These are phyloP conservation scores for Gari tellinella DNA, from an alignment of 2,888 invertebrate species.

Conservation along the genomic window DNA sequence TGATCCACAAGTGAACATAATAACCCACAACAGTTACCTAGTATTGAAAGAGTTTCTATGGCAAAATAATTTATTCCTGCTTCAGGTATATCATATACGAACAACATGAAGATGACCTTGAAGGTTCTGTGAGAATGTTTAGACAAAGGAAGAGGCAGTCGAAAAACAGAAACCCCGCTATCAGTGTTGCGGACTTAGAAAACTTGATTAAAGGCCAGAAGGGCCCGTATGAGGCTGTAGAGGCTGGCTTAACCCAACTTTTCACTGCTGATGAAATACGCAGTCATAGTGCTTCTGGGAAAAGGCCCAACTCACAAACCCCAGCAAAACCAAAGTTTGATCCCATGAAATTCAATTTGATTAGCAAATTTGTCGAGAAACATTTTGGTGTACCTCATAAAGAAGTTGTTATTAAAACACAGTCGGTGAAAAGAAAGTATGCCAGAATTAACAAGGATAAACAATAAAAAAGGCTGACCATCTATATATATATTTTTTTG, in stretches of 20 bases:
- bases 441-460: too few species aligned
- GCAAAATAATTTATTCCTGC: too few species aligned
- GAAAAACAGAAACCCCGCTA: too few species aligned
- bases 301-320: conserved; percentile 8
- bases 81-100: too few species aligned
- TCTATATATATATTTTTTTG: too few species aligned
- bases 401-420: conserved; percentile 11
- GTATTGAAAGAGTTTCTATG: too few species aligned
- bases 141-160: too few species aligned
- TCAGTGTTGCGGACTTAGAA: conserved; percentile 1
- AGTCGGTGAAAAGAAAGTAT: conserved; percentile 15
- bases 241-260: conserved; percentile 7
- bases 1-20: too few species aligned
- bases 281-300: conserved; percentile 9
- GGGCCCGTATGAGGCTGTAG: conserved; percentile 6
- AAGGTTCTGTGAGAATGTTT: too few species aligned
- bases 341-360: not conserved
- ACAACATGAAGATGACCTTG: too few species aligned
- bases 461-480: too few species aligned
- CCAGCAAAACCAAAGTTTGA: conserved; percentile 21
- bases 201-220: conserved; percentile 3
- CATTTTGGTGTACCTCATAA: conserved; percentile 13
- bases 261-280: conserved; percentile 14
- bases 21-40: too few species aligned
- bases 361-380: conserved; percentile 11